A percentile compares a stretch with the other conserved stretches of the same genome.
phyloP scores from a whole-genome alignment of 2,888 invertebrate genomes.

The Heliconius charithonia region DNA sequence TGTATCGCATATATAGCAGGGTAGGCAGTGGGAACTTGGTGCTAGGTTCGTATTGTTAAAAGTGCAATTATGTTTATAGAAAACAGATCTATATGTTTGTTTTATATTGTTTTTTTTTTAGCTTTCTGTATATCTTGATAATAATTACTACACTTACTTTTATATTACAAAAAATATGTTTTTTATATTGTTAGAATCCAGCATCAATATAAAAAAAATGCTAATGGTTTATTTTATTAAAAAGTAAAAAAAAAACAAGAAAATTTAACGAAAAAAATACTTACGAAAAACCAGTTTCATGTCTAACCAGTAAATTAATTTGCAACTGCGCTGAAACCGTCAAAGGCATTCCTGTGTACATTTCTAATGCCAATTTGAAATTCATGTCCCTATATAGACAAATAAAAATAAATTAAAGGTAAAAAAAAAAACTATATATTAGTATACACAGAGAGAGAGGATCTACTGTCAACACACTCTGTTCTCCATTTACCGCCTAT shows the following conservation, averaged over 20 bases:
- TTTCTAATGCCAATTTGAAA: constrained; percentile 88
- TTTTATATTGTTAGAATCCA: no score
- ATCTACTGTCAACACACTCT: not conserved
- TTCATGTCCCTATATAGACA: constrained; percentile 78
- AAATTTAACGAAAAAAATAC: constrained; percentile 44
- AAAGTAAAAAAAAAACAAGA: not conserved
- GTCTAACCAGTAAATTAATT: constrained; percentile 84
- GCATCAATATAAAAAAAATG: no score
- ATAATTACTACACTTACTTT: not conserved
- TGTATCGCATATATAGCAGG: not conserved
- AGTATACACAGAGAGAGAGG: not conserved
- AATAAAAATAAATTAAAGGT: not conserved
- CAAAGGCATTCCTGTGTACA: constrained; percentile 91
- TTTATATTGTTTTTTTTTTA: not conserved
- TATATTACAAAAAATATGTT: no score
- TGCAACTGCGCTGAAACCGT: constrained; percentile 89
- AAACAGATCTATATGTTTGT: no score
- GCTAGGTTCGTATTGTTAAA: no score
- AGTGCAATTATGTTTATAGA: no score
- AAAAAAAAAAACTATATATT: no score
- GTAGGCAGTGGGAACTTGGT: no score
- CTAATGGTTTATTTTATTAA: not conserved
- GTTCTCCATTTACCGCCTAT: no score
- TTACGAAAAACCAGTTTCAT: constrained; percentile 63
- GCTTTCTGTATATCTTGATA: not conserved